These are phyloP conservation scores for Hydropsyche tenuis DNA, from an alignment of 1,140 invertebrate genomes.

Conservation along the genomic window DNA sequence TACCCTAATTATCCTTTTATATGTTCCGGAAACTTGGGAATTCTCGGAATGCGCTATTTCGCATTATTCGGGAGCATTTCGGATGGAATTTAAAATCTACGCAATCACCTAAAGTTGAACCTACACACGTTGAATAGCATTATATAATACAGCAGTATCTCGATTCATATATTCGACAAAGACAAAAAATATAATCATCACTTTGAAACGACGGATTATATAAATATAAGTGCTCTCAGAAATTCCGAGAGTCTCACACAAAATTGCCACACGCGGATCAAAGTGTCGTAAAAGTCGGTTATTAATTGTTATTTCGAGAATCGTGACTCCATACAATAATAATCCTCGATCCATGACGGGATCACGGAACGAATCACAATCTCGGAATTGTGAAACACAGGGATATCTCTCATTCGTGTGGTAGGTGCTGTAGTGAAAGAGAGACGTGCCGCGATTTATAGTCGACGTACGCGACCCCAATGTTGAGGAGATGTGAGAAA, in stretches of 20 bases:
- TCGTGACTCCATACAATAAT: conserved; percentile 16
- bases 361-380: background rate
- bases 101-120: too few species aligned
- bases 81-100: too few species aligned
- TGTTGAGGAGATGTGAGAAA: conserved; percentile 10
- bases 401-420: background rate
- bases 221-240: background rate
- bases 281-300: background rate
- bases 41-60: too few species aligned
- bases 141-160: too few species aligned
- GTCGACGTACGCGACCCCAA: background rate
- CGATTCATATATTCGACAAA: background rate
- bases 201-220: background rate
- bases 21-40: too few species aligned
- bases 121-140: too few species aligned
- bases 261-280: background rate
- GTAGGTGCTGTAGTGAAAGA: too few species aligned
- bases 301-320: conserved; percentile 20
- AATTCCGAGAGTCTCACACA: background rate
- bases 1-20: too few species aligned
- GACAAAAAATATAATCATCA: background rate
- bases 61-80: too few species aligned
- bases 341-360: conserved; percentile 1
- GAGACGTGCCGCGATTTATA: too few species aligned
- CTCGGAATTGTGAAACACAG: background rate